Conservation (phyloP, 2,797 vertebrate species). For the Rhodeus uyekii region DNA sequence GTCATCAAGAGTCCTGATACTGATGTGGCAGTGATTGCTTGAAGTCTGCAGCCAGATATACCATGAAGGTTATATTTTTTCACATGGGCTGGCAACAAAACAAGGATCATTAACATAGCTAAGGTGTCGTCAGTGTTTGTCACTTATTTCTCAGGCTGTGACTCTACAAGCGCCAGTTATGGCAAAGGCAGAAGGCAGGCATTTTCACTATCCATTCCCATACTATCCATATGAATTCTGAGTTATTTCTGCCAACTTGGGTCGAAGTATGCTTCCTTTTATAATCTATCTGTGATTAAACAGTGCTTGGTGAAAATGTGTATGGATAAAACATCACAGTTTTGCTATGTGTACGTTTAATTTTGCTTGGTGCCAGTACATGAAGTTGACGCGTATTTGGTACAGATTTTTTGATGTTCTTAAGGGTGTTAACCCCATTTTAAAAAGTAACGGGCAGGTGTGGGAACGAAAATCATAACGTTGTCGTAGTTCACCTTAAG, state of each 20-base stretch:
- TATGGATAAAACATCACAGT: too few relatives aligned
- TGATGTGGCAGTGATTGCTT: slow-evolving; percentile 56
- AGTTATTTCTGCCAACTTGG: background rate
- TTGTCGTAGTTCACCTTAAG: too few relatives aligned
- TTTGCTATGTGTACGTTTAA: too few relatives aligned
- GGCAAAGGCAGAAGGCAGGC: too few relatives aligned
- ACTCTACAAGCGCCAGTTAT: slow-evolving; percentile 49
- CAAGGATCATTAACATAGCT: slow-evolving; percentile 36
- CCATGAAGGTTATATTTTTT: slow-evolving; percentile 49
- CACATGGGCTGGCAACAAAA: slow-evolving; percentile 46
- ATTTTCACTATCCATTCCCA: slow-evolving; percentile 49
- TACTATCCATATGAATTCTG: background rate
- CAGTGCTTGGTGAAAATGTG: too few relatives aligned
- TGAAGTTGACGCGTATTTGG: too few relatives aligned
- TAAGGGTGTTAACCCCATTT: too few relatives aligned
- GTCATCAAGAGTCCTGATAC: slow-evolving; percentile 54
- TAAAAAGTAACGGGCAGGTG: too few relatives aligned
- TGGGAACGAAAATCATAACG: too few relatives aligned
- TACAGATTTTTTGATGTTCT: too few relatives aligned
- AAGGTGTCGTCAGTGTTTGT: slow-evolving; percentile 53
- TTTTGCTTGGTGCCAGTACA: too few relatives aligned
- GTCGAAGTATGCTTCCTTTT: background rate
- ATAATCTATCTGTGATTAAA: too few relatives aligned
- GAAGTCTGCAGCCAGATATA: slow-evolving; percentile 51
- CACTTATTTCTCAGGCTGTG: slow-evolving; percentile 56